Evolutionary conservation across 2,113 vertebrate genomes (phyloP).

Genomic region (Dryoscopus gambensis): DNA sequence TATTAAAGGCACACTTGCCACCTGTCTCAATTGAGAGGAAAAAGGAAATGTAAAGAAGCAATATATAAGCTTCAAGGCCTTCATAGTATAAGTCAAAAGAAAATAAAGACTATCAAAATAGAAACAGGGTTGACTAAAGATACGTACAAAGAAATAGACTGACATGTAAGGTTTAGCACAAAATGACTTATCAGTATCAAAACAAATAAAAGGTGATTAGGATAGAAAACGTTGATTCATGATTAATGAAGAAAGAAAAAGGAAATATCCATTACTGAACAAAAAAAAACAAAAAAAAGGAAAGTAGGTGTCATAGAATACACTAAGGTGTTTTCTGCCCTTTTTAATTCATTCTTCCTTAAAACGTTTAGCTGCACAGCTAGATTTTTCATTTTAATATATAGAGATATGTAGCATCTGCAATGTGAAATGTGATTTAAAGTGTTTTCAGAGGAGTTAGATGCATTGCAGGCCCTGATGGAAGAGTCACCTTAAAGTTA

Average conservation of each 20-base stretch:
- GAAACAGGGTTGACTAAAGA: not conserved
- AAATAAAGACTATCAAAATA: not conserved
- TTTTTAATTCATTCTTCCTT: not conserved
- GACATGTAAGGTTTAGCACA: not conserved
- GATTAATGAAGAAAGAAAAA: not conserved
- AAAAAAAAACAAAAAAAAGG: not conserved
- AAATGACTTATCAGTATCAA: not conserved
- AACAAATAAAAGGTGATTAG: not conserved
- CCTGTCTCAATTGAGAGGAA: not conserved
- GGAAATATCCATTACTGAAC: not conserved
- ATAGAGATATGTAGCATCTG: not conserved
- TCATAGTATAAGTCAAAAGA: not conserved
- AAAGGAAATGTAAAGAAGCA: not conserved
- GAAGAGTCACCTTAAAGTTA: not conserved
- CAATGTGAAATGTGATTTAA: not conserved
- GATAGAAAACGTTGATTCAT: not conserved
- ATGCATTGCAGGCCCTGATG: not conserved
- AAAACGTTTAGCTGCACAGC: not conserved
- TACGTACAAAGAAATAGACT: not conserved
- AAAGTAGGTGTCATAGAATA: not conserved
- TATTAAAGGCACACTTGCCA: not conserved
- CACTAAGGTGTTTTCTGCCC: not conserved
- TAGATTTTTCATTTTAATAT: not conserved
- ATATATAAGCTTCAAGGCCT: not conserved
- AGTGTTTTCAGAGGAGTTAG: not conserved